Evolutionary conservation across 1,140 invertebrate genomes (phyloP), one percentile per base, ranked within the genome.

Genomic region (Drosophila quadrilineata): DNA sequence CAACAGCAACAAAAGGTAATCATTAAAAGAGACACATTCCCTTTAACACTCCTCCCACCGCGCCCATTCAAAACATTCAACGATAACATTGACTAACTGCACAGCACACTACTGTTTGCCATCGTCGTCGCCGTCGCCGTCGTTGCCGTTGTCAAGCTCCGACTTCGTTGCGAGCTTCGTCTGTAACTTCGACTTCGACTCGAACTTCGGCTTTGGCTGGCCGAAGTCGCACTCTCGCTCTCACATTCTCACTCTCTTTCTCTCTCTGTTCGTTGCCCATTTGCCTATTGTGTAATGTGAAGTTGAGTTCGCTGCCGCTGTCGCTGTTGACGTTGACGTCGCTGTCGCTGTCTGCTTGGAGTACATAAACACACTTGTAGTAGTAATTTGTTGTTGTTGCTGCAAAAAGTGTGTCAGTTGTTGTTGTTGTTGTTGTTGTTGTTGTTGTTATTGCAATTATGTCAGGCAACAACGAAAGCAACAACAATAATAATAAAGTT

Each of bases 271-370:
- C 3, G 17, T 6, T 16, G 40, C 24, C 10, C 12, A 31, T 28
- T 19, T 31, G 52, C 38, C n/a, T 74, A 84, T 84, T 84, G 77
- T 84, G 77, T 84, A 84, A 84, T 84, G n/a, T n/a, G 70, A 84
- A 84, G 70, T 84, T 67, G 72, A 5, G 12, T n/a, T n/a, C 17
- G 35, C 28, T 33, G 21, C 29, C n/a, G 22, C 12, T 35, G 9
- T 14, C 16, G 9, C 3, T 16, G 12, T 14, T 33, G 14, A 26
- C 29, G 46, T 33, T 38, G n/a, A n/a, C 28, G 56, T 26, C 24
- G 56, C 45, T n/a, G 43, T 45, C 28, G 38, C 8, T 38, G 59
- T 45, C 10, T 45, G 28, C 41, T 22, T 31, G 26, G 31, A 14
- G 38, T 35, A 41, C 12, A 68, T 75, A 75, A 76, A 69, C 63